These are phyloP conservation scores for Gambusia affinis DNA, from an alignment of 2,113 vertebrate genomes.

Conservation along the genomic window DNA sequence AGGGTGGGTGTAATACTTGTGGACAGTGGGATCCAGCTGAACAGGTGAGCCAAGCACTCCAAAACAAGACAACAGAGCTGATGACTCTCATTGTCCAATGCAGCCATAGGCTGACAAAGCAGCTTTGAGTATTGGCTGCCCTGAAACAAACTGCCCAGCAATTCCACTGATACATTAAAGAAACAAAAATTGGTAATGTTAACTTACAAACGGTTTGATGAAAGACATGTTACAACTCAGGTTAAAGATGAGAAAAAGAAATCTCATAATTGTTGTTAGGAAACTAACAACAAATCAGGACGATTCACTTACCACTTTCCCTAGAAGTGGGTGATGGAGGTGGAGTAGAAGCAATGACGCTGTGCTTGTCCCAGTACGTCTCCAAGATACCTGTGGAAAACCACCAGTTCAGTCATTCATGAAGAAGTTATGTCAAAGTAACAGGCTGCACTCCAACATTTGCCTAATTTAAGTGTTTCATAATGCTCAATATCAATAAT, in stretches of 20 bases:
- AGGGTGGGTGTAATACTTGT: conserved; percentile 95
- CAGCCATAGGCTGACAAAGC: conserved; percentile 89
- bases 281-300: background rate
- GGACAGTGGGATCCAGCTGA: conserved; percentile 99
- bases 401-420: background rate
- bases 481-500: too few relatives aligned
- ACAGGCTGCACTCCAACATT: background rate
- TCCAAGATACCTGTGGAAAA: conserved; percentile 89
- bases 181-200: conserved; percentile 21
- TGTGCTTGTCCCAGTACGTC: conserved; percentile 98
- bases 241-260: background rate
- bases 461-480: background rate
- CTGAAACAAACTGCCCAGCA: conserved; percentile 89
- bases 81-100: conserved; percentile 91
- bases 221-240: background rate
- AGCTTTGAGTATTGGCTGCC: conserved; percentile 89
- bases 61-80: conserved; percentile 91
- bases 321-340: conserved; percentile 95
- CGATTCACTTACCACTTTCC: conserved; percentile 86
- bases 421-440: background rate
- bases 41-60: conserved; percentile 97
- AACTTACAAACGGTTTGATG: background rate
- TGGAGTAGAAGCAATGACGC: conserved; percentile 91
- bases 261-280: background rate
- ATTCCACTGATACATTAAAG: conserved; percentile 64